Percentiles rank a stretch among this genome's conserved stretches.
Conservation (phyloP, 2,888 invertebrate genomes). For the Carcina quercana region DNA sequence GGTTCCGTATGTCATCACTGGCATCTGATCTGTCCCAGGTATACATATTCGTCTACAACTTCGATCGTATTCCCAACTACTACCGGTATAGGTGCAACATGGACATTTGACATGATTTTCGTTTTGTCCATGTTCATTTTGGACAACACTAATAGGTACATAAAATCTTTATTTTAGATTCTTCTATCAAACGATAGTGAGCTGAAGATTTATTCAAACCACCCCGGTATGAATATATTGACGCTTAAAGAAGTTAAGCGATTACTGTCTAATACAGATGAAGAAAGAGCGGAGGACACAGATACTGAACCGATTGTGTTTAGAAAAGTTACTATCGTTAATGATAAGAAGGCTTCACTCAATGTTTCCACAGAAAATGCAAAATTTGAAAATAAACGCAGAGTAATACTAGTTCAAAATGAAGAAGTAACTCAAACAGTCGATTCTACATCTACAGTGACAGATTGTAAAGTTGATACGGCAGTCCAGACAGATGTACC, state of each 20-base stretch:
- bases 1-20: too few species aligned
- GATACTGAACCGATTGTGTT: not conserved
- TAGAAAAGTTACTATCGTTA: slow-evolving; percentile 21
- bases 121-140: too few species aligned
- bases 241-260: slow-evolving; percentile 30
- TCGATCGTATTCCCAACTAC: too few species aligned
- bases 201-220: slow-evolving; percentile 22
- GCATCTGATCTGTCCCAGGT: too few species aligned
- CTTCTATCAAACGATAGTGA: slow-evolving; percentile 33
- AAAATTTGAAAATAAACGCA: too few species aligned
- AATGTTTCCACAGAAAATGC: slow-evolving; percentile 1
- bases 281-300: not conserved
- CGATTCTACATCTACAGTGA: not conserved
- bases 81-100: too few species aligned
- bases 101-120: too few species aligned
- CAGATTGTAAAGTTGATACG: slow-evolving; percentile 20
- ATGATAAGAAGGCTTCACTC: slow-evolving; percentile 5
- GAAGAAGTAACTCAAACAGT: not conserved
- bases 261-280: slow-evolving; percentile 10
- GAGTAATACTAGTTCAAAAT: too few species aligned
- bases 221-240: slow-evolving; percentile 23
- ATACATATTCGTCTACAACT: too few species aligned
- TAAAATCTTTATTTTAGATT: slow-evolving; percentile 36
- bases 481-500: slow-evolving; percentile 29
- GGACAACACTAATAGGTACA: too few species aligned